Evolutionary conservation across 1,140 invertebrate species (phyloP).

Genomic region (Anagrus nilaparvatae): DNA sequence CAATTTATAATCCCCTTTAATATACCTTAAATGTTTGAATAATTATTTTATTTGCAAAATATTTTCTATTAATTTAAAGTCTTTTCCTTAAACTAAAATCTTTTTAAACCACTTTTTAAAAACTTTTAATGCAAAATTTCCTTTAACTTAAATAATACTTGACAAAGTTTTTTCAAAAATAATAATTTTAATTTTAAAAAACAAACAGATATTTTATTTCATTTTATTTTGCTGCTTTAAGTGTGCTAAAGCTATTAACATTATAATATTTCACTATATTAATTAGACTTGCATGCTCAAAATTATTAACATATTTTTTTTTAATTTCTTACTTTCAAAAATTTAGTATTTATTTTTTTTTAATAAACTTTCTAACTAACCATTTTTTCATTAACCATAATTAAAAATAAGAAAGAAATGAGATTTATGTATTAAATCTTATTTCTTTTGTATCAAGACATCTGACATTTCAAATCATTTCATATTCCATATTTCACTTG

Average conservation of each 20-base stretch:
- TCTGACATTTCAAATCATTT: too few species aligned
- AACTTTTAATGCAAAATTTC: too few species aligned
- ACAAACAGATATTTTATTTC: conserved; percentile 35
- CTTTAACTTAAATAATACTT: conserved; percentile 38
- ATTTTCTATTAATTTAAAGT: too few species aligned
- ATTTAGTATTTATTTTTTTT: conserved; percentile 8
- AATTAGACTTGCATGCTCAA: conserved; percentile 27
- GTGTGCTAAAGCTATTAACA: conserved; percentile 34
- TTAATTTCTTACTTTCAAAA: conserved; percentile 1
- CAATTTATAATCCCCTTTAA: too few species aligned
- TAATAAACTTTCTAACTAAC: too few species aligned
- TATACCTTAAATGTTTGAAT: too few species aligned
- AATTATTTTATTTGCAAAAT: conserved; percentile 9
- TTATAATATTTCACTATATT: too few species aligned
- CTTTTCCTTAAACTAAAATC: too few species aligned
- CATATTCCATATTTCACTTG: conserved; percentile 7
- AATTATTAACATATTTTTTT: conserved; percentile 6
- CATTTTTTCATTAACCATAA: too few species aligned
- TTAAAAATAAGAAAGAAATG: too few species aligned
- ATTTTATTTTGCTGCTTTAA: conserved; percentile 43
- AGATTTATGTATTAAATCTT: too few species aligned
- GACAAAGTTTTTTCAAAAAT: conserved; percentile 33
- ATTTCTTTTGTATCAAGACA: too few species aligned
- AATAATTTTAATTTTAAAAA: conserved; percentile 36
- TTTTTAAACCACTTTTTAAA: background rate